Conservation (phyloP, 2,797 vertebrate species). For the Nothura maculosa region DNA sequence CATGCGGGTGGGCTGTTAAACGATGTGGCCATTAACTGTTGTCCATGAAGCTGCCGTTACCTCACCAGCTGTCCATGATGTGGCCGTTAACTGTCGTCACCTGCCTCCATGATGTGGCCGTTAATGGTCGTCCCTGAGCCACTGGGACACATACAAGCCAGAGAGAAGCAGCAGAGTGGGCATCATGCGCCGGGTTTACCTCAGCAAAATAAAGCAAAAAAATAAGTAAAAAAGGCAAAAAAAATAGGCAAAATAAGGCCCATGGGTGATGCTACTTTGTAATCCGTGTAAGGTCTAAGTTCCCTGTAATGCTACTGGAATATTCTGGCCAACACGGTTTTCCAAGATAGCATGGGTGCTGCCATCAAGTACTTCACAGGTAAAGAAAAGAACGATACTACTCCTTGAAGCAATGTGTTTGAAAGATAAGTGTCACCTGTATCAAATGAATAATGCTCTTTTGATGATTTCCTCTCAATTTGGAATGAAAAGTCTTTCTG, state of each 20-base stretch:
- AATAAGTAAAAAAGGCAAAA: too few relatives aligned
- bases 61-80: too few relatives aligned
- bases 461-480: background rate
- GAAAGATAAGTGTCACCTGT: too few relatives aligned
- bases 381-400: too few relatives aligned
- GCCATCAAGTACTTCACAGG: background rate
- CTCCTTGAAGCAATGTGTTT: rapidly evolving
- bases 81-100: too few relatives aligned
- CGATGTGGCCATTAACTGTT: too few relatives aligned
- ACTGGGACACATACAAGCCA: rapidly evolving
- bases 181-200: background rate
- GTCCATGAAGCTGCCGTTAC: too few relatives aligned
- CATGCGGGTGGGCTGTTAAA: too few relatives aligned
- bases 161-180: rapidly evolving
- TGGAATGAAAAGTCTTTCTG: background rate
- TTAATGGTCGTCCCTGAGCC: background rate
- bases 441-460: rapidly evolving
- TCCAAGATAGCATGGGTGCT: rapidly evolving
- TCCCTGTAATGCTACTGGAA: rapidly evolving
- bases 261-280: too few relatives aligned
- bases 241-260: rapidly evolving
- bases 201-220: too few relatives aligned
- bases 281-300: background rate
- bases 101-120: too few relatives aligned
- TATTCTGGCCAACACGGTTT: rapidly evolving